Conservation (phyloP, 2,797 vertebrate species). For the Brachyrhaphis roseni region DNA sequence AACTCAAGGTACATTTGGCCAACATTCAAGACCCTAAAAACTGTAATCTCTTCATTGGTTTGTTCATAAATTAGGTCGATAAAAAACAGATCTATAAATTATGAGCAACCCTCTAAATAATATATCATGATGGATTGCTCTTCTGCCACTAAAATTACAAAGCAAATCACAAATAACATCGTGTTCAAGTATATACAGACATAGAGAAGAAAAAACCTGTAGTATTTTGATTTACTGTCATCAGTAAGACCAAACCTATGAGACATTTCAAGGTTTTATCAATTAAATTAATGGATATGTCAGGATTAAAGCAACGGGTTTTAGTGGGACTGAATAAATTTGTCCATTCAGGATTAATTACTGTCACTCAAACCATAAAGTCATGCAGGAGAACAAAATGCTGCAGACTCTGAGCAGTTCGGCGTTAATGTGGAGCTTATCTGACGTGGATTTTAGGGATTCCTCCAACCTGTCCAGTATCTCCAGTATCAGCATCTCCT, state of each 20-base stretch:
- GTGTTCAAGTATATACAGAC: slow-evolving; percentile 35
- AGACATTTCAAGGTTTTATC: background rate
- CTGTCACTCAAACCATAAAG: background rate
- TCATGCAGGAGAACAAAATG: background rate
- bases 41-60: background rate
- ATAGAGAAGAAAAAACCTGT: background rate
- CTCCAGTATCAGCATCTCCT: background rate
- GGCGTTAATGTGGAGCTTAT: background rate
- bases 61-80: background rate
- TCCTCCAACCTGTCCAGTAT: no score
- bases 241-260: background rate
- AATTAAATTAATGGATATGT: background rate
- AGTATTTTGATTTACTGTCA: background rate
- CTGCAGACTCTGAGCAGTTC: background rate
- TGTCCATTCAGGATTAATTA: background rate
- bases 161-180: slow-evolving; percentile 11
- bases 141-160: slow-evolving; percentile 21
- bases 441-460: background rate
- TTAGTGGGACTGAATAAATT: background rate
- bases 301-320: background rate
- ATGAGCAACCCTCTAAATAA: slow-evolving; percentile 6
- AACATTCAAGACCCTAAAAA: slow-evolving; percentile 22
- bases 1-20: slow-evolving; percentile 27
- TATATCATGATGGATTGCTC: slow-evolving; percentile 7
- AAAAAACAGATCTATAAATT: slow-evolving; percentile 22